Evolutionary conservation across 2,113 vertebrate species (phyloP), one percentile per base, ranked within the genome.

Genomic region (Pseudolaguvia tuberculata): DNA sequence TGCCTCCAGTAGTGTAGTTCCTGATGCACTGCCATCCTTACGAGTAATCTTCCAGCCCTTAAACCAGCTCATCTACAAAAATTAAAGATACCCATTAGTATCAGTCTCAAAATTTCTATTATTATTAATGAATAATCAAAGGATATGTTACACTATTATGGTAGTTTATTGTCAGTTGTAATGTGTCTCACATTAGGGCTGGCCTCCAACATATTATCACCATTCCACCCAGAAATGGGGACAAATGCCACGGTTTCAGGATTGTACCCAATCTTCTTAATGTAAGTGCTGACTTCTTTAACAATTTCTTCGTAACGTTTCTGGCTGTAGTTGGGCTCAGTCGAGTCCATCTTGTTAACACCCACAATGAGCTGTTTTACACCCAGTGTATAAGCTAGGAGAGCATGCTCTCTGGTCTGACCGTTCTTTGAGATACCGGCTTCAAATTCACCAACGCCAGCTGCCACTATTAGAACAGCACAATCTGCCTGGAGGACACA

Each of bases 201-300:
- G 29, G 95, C 92, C 85, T 99, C 97, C 73, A 98, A 84, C 95
- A 99, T 99, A 87, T 99, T 98, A 91, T 99, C 97, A 77, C 97
- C 95, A 0, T 98, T 97, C 97, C 96, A 98, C 76, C 96, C 97
- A 78, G 96, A 99, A 88, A 97, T 95, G 86, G 96, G 96, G 78
- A 98, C 95, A 48, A 98, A 98, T 78, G 95, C 93, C 62, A 98
- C 94, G 0, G 93, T 96, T 82, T 98, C 96, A 2, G 97, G 96
- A 78, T 98, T 99, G 91, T 98, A 99, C 81, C 97, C 97, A 39
- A 98, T 99, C 87, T 99, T 99, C 92, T 98, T 99, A 85, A 98
- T 98, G 75, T 98, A 99, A 78, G 95, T 97, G 91, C 95, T 96
- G 86, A 98, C 97, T 94, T 99, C 97, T 82, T 98, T 98, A 68